Base-by-base conservation (phyloP, 2,888 invertebrate species). In the Tribolium freemani region DNA sequence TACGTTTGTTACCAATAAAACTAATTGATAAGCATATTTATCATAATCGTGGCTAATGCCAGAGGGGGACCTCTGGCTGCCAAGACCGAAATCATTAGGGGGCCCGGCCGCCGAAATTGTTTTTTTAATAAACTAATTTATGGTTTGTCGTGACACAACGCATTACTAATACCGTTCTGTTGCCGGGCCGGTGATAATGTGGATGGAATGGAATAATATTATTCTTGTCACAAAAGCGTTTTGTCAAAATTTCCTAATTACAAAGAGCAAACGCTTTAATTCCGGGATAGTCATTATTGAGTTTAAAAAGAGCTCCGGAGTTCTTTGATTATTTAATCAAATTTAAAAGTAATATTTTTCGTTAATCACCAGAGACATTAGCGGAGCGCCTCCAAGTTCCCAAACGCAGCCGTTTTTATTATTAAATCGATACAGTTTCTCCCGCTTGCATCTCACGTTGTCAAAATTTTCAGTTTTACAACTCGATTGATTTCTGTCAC, bases 341-440 rank as follows among this genome's bases (percentile, higher is more conserved):
- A 71, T 71, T 71, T 64, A 57, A 71, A 64, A 64, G 71, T 64
- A 63, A 69, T 69, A 70, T 64, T 70, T 63, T 54, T 48, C 70
- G 60, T 64, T 70, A 70, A 70, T 64, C 70, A 64, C 61, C 64
- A 31, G 56, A 54, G 48, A 64, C 64, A 64, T 64, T 71, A 63
- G 56, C 54, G 53, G 38, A 44, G 50, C 48, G 50, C 53, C 31
- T 63, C 46, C 48, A 20, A 53, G 31, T 56, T 48, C 38, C 53
- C 38, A 48, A 56, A 58, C 68, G 50, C 68, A n/a, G 61, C 48
- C 58, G 21, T 69, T 69, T 54, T 69, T 61, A 61, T 61, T 64
- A 57, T 64, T 58, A 71, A 71, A 71, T 71, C 71, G 46, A 71
- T 71, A 71, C 26, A 64, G 21, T 50, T 10, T 13, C n/a, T 20